Evolutionary conservation across 2,113 vertebrate species (phyloP).

Genomic region (Spilogale gracilis): DNA sequence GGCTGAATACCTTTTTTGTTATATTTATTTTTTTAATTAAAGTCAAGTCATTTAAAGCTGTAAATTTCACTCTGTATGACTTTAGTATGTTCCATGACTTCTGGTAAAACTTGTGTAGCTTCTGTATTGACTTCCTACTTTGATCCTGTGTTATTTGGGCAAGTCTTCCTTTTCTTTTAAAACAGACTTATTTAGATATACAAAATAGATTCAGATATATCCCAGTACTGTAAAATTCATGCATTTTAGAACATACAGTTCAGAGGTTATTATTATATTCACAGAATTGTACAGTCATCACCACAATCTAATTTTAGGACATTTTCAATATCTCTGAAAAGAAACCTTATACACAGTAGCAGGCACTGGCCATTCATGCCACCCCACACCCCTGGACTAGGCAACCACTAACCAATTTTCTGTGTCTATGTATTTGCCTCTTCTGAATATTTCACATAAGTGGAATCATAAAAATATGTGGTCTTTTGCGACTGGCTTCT

Average conservation of each 20-base stretch:
- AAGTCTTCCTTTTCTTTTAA: conserved; percentile 30
- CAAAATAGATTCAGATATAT: background rate
- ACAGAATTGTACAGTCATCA: conserved; percentile 11
- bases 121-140: conserved; percentile 43
- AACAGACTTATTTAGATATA: conserved; percentile 16
- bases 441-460: conserved; percentile 22
- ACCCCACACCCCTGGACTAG: background rate
- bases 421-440: background rate
- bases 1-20: background rate
- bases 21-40: conserved; percentile 57
- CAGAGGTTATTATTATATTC: background rate
- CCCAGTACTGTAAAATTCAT: background rate
- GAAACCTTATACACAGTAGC: background rate
- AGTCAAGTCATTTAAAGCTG: background rate
- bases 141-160: background rate
- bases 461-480: conserved; percentile 39
- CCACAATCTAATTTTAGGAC: conserved; percentile 39
- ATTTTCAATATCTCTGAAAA: background rate
- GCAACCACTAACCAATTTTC: background rate
- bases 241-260: background rate
- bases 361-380: background rate
- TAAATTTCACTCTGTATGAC: background rate
- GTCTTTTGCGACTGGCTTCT: background rate
- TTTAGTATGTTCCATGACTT: conserved; percentile 9
- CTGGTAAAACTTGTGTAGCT: background rate